A percentile compares a stretch with the other conserved stretches of the same genome.
These are phyloP conservation scores for Notothenia coriiceps DNA, from an alignment of 2,113 vertebrate species.

Conservation along the genomic window DNA sequence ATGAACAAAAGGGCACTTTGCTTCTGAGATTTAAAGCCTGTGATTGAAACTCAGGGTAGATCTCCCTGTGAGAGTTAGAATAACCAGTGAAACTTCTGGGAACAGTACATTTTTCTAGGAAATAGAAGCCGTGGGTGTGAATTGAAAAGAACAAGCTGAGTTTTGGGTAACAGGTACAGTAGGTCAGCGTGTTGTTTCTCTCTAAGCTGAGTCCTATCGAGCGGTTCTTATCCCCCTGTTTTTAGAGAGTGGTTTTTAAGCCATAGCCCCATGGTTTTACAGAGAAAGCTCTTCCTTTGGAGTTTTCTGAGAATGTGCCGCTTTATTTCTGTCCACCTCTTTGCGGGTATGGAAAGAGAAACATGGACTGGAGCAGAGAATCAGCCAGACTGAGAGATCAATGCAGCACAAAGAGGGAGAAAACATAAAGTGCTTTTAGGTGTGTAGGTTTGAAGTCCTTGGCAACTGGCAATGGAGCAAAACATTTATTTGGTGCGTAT, in stretches of 20 bases:
- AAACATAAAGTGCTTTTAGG: constrained; percentile 53
- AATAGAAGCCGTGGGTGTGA: not conserved
- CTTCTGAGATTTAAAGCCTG: not conserved
- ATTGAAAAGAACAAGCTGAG: constrained; percentile 10
- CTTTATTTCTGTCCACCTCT: constrained; percentile 60
- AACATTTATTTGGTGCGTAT: constrained; percentile 37
- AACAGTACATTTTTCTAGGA: not conserved
- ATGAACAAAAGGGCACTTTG: not conserved
- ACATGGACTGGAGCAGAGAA: constrained; percentile 52
- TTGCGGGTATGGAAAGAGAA: not conserved
- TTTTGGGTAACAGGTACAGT: constrained; percentile 21
- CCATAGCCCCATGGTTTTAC: constrained; percentile 27
- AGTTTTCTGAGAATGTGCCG: constrained; percentile 53
- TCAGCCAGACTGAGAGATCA: constrained; percentile 55
- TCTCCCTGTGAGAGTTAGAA: not conserved
- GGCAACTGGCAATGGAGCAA: constrained; percentile 41
- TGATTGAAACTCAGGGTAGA: not conserved
- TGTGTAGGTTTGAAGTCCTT: constrained; percentile 65
- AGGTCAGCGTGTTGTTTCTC: constrained; percentile 40
- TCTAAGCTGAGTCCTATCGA: constrained; percentile 15
- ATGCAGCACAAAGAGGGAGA: constrained; percentile 51
- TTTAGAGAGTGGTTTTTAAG: constrained; percentile 55
- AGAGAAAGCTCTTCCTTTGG: constrained; percentile 39
- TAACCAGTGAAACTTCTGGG: not conserved
- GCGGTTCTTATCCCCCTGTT: constrained; percentile 14